A percentile compares a stretch with the other conserved stretches of the same genome.
Evolutionary conservation across 2,797 vertebrate species (phyloP).

Genomic region (Melanotaenia parkinsoni): DNA sequence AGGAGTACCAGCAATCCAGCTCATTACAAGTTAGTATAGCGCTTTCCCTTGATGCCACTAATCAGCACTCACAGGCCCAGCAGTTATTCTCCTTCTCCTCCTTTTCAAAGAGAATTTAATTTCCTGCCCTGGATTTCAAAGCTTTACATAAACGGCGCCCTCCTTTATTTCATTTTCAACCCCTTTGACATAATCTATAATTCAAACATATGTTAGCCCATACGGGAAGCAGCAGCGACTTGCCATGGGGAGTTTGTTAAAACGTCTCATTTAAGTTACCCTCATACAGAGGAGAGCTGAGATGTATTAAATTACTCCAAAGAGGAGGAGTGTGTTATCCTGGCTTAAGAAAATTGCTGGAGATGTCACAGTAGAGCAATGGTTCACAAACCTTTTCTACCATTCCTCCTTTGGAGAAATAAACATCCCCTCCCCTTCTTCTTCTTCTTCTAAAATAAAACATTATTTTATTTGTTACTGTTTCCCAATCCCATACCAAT

Average conservation of each 20-base stretch:
- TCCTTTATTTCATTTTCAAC: slow-evolving; percentile 67
- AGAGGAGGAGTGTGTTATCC: slow-evolving; percentile 62
- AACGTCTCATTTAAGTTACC: slow-evolving; percentile 66
- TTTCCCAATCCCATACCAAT: no score
- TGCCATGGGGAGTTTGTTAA: slow-evolving; percentile 73
- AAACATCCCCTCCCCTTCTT: no score
- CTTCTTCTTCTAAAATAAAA: no score
- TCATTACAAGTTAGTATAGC: slow-evolving; percentile 42
- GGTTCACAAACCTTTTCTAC: no score
- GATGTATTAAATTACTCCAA: slow-evolving; percentile 61
- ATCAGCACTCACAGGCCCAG: slow-evolving; percentile 62
- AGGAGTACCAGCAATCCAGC: slow-evolving; percentile 23
- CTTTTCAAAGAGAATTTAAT: slow-evolving; percentile 77
- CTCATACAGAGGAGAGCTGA: slow-evolving; percentile 39
- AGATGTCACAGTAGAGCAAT: slow-evolving; percentile 40
- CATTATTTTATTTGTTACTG: no score
- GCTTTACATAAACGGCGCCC: slow-evolving; percentile 71
- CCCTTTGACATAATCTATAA: slow-evolving; percentile 78
- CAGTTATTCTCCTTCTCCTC: slow-evolving; percentile 59
- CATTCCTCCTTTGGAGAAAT: no score
- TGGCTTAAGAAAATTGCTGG: slow-evolving; percentile 61
- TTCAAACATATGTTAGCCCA: slow-evolving; percentile 69
- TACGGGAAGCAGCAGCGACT: slow-evolving; percentile 54
- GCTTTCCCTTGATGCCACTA: slow-evolving; percentile 52
- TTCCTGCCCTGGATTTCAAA: slow-evolving; percentile 79